phyloP scores from a whole-genome alignment of 1,140 invertebrate species.

The Asbolus verrucosus region DNA sequence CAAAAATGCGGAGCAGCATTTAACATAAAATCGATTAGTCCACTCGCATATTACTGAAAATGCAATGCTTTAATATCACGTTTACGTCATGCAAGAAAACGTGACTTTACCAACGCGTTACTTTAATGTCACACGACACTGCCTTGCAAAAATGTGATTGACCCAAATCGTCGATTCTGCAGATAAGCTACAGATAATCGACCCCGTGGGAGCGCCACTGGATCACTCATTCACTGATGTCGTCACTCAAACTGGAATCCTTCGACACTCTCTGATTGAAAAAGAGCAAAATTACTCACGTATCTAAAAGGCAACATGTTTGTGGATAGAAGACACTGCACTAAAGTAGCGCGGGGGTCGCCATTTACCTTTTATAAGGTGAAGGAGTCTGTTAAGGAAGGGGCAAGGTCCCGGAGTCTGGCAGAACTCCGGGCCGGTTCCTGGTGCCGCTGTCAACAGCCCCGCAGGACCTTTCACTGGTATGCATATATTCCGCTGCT shows the following conservation, averaged over 20 bases:
- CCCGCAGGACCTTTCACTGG: conserved; percentile 26
- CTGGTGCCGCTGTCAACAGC: conserved; percentile 33
- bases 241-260: background rate
- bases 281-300: conserved; percentile 56
- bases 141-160: conserved; percentile 14
- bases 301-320: conserved; percentile 59
- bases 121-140: conserved; percentile 28
- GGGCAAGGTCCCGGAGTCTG: conserved; percentile 58
- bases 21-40: too few species aligned
- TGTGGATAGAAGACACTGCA: conserved; percentile 54
- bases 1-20: too few species aligned
- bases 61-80: conserved; percentile 17
- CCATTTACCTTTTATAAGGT: conserved; percentile 59
- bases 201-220: too few species aligned
- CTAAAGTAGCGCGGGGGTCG: conserved; percentile 60
- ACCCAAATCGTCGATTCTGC: background rate
- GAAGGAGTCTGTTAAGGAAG: conserved; percentile 49
- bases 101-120: conserved; percentile 25
- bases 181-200: background rate
- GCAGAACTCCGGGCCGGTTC: conserved; percentile 30
- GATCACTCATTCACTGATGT: conserved; percentile 4
- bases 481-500: conserved; percentile 26
- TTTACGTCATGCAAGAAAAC: conserved; percentile 31
- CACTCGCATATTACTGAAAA: too few species aligned
- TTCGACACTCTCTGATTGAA: conserved; percentile 4